Conservation (phyloP, 2,113 vertebrate genomes). For the Bufo bufo region DNA sequence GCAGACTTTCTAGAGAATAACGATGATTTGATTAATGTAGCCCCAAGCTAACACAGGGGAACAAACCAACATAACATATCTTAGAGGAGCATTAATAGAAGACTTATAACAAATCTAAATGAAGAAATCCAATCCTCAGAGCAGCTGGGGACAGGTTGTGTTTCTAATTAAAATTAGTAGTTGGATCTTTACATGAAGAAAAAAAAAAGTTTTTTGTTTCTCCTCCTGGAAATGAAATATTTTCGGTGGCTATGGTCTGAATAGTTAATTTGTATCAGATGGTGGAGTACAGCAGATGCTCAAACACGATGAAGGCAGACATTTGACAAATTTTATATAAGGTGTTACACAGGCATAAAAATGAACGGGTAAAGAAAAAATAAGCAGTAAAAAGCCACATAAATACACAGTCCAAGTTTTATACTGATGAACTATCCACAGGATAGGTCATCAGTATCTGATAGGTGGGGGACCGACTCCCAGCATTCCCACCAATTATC, state of each 20-base stretch:
- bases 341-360: neutral
- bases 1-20: neutral
- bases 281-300: constrained; percentile 5
- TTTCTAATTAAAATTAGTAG: constrained; percentile 5
- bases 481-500: too few species aligned
- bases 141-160: constrained; percentile 15
- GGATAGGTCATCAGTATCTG: too few species aligned
- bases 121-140: neutral
- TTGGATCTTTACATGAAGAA: neutral
- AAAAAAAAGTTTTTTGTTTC: neutral
- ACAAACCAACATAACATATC: neutral
- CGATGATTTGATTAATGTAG: constrained; percentile 7
- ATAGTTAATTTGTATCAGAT: constrained; percentile 33
- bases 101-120: constrained; percentile 23
- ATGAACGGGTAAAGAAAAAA: neutral
- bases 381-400: too few species aligned
- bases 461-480: too few species aligned
- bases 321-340: constrained; percentile 15
- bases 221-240: neutral
- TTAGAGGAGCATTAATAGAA: neutral
- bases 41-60: neutral
- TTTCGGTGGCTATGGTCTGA: neutral
- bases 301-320: neutral
- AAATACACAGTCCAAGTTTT: too few species aligned
- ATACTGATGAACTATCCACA: too few species aligned